Conservation (phyloP, 92 coral and sea anemone genomes). For the Siderastrea siderea region DNA sequence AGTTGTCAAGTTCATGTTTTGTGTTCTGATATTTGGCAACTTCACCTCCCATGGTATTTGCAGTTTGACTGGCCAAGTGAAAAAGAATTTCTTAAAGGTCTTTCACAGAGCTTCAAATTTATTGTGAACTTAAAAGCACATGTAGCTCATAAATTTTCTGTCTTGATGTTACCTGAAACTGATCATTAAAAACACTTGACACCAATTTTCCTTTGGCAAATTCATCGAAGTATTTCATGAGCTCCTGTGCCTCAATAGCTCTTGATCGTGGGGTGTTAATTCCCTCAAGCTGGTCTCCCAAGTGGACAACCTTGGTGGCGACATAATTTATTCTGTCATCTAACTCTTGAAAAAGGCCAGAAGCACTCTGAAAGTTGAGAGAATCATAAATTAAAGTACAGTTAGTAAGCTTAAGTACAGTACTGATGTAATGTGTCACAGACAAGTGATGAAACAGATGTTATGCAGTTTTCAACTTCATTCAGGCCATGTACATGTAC, state of each 20-base stretch:
- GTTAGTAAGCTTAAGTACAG: neutral
- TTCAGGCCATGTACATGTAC: no score
- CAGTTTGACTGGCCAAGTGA: no score
- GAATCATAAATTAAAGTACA: neutral
- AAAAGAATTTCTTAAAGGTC: no score
- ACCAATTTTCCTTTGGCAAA: constrained; percentile 80
- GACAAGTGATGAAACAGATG: neutral
- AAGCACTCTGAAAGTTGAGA: constrained; percentile 60
- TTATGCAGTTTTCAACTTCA: no score
- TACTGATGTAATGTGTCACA: neutral
- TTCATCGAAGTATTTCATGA: constrained; percentile 97
- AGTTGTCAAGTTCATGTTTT: no score
- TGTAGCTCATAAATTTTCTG: neutral
- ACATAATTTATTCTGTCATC: constrained; percentile 97
- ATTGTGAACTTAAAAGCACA: no score
- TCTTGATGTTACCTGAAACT: constrained; percentile 64
- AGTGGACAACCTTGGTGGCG: constrained; percentile 98
- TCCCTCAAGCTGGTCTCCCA: constrained; percentile 98
- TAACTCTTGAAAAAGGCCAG: constrained; percentile 87
- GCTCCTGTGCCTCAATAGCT: constrained; percentile 95
- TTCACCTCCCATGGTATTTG: no score
- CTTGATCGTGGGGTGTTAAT: constrained; percentile 96
- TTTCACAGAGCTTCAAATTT: no score
- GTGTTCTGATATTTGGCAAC: no score
- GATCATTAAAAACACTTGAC: constrained; percentile 83